These are phyloP conservation scores for Omphaloscelis lunosa DNA, from an alignment of 2,888 invertebrate species.

Conservation along the genomic window DNA sequence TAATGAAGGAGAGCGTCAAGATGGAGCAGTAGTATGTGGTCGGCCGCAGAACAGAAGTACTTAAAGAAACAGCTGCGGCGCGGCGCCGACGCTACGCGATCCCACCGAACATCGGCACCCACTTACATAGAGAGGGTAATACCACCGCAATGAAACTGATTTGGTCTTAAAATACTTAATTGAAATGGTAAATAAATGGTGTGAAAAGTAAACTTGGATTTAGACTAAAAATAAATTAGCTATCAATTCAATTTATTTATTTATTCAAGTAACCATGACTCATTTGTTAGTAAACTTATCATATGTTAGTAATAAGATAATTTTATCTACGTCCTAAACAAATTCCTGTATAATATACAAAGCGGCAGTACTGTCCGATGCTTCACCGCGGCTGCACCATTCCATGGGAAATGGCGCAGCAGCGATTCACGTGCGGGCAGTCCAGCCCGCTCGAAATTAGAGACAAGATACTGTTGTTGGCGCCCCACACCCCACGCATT, in stretches of 20 bases:
- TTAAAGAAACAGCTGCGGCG: constrained; percentile 82
- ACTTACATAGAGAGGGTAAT: constrained; percentile 68
- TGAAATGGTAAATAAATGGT: background rate
- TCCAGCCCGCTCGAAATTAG: too few relatives aligned
- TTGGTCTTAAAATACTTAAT: background rate
- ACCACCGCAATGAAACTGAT: constrained; percentile 29
- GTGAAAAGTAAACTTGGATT: background rate
- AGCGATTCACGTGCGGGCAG: too few relatives aligned
- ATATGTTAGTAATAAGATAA: too few relatives aligned
- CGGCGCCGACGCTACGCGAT: constrained; percentile 69
- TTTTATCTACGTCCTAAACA: too few relatives aligned
- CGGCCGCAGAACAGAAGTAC: constrained; percentile 79
- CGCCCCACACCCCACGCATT: too few relatives aligned
- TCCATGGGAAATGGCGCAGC: too few relatives aligned
- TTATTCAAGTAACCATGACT: too few relatives aligned
- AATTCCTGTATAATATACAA: too few relatives aligned
- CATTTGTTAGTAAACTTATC: too few relatives aligned
- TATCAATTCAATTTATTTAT: background rate
- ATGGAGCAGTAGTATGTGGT: constrained; percentile 58
- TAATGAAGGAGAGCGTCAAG: constrained; percentile 71
- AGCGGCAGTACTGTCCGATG: too few relatives aligned
- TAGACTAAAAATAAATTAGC: background rate
- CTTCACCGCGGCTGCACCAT: too few relatives aligned
- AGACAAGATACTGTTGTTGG: too few relatives aligned
- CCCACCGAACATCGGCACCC: constrained; percentile 60